A percentile compares a stretch with the other conserved stretches of the same genome.
Conservation (phyloP, 2,888 invertebrate species). For the Eupithecia insigniata region DNA sequence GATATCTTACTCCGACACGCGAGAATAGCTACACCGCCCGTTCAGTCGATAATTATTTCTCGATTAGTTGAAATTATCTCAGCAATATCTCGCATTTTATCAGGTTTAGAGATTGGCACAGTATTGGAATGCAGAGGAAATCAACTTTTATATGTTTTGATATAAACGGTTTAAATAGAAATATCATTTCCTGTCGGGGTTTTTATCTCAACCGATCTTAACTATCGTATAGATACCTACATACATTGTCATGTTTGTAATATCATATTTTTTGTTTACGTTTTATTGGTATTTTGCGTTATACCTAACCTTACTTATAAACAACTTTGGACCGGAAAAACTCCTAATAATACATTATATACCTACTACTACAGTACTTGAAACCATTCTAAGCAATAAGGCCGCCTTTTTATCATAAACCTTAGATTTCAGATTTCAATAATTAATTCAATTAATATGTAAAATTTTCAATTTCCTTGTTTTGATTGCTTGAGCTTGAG, state of each 20-base stretch:
- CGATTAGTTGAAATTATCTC: slow-evolving; percentile 34
- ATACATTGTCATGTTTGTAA: background rate
- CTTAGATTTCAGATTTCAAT: too few species aligned
- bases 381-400: background rate
- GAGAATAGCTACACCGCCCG: slow-evolving; percentile 15
- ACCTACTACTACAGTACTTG: background rate
- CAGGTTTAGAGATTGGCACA: slow-evolving; percentile 29
- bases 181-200: slow-evolving; percentile 4
- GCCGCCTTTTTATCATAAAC: background rate
- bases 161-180: slow-evolving; percentile 13
- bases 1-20: slow-evolving; percentile 3
- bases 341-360: background rate
- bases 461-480: slow-evolving; percentile 70
- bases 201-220: slow-evolving; percentile 1
- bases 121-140: slow-evolving; percentile 27
- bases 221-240: background rate
- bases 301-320: background rate
- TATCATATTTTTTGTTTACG: background rate
- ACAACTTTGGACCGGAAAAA: background rate
- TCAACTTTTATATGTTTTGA: slow-evolving; percentile 14
- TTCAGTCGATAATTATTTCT: slow-evolving; percentile 30
- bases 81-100: slow-evolving; percentile 31
- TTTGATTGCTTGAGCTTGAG: slow-evolving; percentile 52
- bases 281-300: background rate
- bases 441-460: slow-evolving; percentile 62